Conservation (phyloP, 2,797 vertebrate genomes). For the Poeciliopsis gracilis region DNA sequence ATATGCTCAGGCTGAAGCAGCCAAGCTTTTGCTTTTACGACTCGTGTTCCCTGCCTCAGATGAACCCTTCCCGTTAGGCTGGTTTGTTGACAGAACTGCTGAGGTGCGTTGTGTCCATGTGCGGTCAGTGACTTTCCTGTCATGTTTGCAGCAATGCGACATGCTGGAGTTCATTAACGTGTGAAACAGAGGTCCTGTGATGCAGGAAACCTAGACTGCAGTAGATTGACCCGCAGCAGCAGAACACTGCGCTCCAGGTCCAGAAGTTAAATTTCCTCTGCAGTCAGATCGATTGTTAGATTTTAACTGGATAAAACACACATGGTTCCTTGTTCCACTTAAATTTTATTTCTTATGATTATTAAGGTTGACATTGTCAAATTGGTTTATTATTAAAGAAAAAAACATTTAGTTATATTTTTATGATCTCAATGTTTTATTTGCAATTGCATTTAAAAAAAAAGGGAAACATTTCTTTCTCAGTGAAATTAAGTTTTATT, state of each 20-base stretch:
- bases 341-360: neutral
- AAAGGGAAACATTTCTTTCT: neutral
- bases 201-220: neutral
- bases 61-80: constrained; percentile 35
- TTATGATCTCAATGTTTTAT: neutral
- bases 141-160: constrained; percentile 4
- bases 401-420: neutral
- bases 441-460: neutral
- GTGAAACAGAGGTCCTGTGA: neutral
- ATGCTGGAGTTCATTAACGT: neutral
- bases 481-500: neutral
- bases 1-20: neutral
- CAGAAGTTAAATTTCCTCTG: neutral
- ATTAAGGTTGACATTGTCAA: neutral
- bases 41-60: constrained; percentile 16
- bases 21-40: neutral
- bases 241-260: neutral
- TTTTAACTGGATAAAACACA: neutral
- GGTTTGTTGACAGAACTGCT: constrained; percentile 44
- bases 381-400: neutral
- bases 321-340: neutral
- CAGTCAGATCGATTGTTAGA: neutral
- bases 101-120: constrained; percentile 18
- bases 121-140: constrained; percentile 33
- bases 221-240: neutral